Evolutionary conservation across 2,888 invertebrate species (phyloP).

Genomic region (Sarcophaga subvicina): DNA sequence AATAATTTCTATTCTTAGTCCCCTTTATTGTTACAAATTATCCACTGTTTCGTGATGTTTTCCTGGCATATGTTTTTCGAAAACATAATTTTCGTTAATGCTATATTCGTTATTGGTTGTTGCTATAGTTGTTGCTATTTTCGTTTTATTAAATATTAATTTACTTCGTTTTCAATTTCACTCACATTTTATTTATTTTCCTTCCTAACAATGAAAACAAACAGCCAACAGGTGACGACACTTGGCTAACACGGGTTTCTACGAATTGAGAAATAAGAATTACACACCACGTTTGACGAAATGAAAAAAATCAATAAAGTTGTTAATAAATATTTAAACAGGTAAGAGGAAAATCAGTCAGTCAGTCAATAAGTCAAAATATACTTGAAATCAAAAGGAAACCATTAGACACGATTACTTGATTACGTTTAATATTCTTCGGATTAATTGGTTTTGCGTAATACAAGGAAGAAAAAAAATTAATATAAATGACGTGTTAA

Average conservation of each 20-base stretch:
- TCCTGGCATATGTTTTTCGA: neutral
- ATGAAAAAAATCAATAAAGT: neutral
- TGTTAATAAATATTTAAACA: no score
- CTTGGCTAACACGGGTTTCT: neutral
- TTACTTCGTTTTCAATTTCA: neutral
- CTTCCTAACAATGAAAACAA: neutral
- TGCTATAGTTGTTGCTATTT: neutral
- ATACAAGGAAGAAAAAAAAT: no score
- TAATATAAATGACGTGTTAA: no score
- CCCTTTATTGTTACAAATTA: no score
- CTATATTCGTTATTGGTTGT: neutral
- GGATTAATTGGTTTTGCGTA: no score
- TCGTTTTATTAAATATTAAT: neutral
- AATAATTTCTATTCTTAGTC: no score
- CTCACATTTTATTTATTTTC: neutral
- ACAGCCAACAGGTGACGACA: constrained; percentile 5
- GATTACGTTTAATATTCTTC: no score
- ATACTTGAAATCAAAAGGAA: constrained; percentile 1
- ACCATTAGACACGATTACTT: neutral
- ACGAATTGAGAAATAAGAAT: neutral
- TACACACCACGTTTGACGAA: no score
- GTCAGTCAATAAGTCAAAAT: no score
- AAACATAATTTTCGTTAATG: neutral
- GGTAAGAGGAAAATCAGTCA: no score
- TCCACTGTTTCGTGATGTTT: neutral